A percentile compares a stretch with the other conserved stretches of the same genome.
Evolutionary conservation across 2,888 invertebrate genomes (phyloP).

Genomic region (Drosophila pegasa): DNA sequence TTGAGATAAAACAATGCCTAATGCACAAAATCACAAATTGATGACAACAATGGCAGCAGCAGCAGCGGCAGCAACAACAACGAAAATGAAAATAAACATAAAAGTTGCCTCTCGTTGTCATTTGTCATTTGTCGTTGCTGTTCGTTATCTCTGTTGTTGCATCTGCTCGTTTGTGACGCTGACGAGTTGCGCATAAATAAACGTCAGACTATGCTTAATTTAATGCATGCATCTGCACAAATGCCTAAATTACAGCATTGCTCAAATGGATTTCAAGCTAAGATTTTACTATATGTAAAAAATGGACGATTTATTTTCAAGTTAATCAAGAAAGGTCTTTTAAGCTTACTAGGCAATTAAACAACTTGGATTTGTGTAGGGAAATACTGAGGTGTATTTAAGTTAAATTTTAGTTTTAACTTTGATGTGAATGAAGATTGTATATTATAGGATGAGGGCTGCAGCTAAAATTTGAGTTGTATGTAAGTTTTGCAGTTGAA

Average conservation of each 20-base stretch:
- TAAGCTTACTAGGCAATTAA: constrained; percentile 8
- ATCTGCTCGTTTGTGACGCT: constrained; percentile 43
- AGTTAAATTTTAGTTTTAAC: neutral
- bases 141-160: constrained; percentile 49
- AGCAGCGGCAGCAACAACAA: neutral
- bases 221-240: constrained; percentile 38
- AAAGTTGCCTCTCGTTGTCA: constrained; percentile 48
- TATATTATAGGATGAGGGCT: too few species aligned
- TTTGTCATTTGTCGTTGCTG: constrained; percentile 39
- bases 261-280: constrained; percentile 7
- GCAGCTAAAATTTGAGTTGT: neutral
- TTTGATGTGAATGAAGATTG: neutral
- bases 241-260: constrained; percentile 45
- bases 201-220: constrained; percentile 44
- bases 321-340: constrained; percentile 7
- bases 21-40: constrained; percentile 59
- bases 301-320: constrained; percentile 14
- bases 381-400: neutral
- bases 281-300: constrained; percentile 1
- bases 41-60: constrained; percentile 47
- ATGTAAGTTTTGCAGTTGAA: neutral
- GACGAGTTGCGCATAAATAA: constrained; percentile 71
- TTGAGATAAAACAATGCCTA: constrained; percentile 48
- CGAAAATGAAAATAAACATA: constrained; percentile 12
- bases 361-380: neutral